Conservation (phyloP, 2,113 vertebrate species). For the Chloropsis cyanopogon region DNA sequence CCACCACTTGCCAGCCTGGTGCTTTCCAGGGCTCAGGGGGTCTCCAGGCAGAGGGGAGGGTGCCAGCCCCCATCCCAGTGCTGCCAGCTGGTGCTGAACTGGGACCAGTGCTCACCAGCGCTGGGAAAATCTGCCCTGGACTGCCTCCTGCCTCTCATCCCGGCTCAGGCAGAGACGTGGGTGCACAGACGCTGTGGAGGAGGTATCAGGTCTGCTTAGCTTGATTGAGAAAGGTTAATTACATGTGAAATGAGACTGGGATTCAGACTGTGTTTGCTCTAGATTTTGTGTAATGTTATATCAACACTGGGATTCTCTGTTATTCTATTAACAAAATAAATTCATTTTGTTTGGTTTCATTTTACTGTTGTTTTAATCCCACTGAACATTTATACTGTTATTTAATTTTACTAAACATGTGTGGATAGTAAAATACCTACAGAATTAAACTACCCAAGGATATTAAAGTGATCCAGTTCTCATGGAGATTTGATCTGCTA, state of each 20-base stretch:
- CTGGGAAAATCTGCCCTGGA: neutral
- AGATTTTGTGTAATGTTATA: slow-evolving; percentile 81
- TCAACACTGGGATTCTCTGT: slow-evolving; percentile 79
- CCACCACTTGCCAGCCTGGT: neutral
- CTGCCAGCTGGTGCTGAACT: neutral
- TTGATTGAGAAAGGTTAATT: slow-evolving; percentile 85
- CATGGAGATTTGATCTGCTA: slow-evolving; percentile 82
- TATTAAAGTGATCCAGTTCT: slow-evolving; percentile 78
- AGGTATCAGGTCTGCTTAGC: slow-evolving; percentile 70
- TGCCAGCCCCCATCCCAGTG: accelerated
- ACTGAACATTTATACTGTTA: slow-evolving; percentile 78
- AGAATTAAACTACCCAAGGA: slow-evolving; percentile 76
- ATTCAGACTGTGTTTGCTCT: slow-evolving; percentile 80
- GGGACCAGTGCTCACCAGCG: accelerated
- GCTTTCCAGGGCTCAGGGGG: neutral
- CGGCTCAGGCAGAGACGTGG: neutral
- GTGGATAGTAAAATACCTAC: slow-evolving; percentile 77
- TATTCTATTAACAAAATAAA: slow-evolving; percentile 83
- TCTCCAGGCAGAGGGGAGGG: neutral
- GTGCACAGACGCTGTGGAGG: slow-evolving; percentile 43
- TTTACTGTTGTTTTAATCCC: slow-evolving; percentile 81
- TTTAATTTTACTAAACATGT: slow-evolving; percentile 80
- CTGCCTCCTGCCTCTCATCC: neutral
- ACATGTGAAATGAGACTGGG: slow-evolving; percentile 82
- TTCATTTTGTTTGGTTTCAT: slow-evolving; percentile 83